A percentile compares a stretch with the other conserved stretches of the same genome.
These are phyloP conservation scores for Sinocyclocheilus grahami DNA, from an alignment of 2,113 vertebrate species.

Conservation along the genomic window DNA sequence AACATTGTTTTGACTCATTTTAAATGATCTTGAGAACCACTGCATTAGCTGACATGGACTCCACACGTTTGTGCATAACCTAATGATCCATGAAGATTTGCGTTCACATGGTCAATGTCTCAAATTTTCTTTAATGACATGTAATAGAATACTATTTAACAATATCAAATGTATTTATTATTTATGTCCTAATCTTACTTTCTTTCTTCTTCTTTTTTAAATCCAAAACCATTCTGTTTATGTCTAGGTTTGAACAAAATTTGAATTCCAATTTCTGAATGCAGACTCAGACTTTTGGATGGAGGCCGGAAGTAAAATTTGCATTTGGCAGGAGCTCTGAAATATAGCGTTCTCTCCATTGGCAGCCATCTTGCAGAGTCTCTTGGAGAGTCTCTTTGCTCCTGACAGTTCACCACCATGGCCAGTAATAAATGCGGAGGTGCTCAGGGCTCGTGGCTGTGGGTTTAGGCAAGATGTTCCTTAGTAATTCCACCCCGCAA, in stretches of 20 bases:
- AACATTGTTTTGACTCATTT: background rate
- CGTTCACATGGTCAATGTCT: background rate
- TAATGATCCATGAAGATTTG: background rate
- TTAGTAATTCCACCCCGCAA: slow-evolving; percentile 3
- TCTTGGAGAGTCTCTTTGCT: slow-evolving; percentile 24
- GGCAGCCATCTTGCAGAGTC: slow-evolving; percentile 24
- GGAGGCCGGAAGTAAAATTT: background rate
- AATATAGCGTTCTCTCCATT: background rate
- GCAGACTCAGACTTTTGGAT: background rate
- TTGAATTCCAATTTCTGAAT: background rate
- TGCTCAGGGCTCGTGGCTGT: background rate
- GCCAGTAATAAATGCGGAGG: background rate
- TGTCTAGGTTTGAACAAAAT: background rate
- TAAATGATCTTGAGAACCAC: background rate
- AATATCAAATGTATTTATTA: background rate
- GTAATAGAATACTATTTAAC: background rate
- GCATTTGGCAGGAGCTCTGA: slow-evolving; percentile 11
- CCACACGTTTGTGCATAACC: background rate
- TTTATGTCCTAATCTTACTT: background rate
- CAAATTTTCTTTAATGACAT: background rate
- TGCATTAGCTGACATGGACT: background rate
- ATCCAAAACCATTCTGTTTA: background rate
- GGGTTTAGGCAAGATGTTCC: slow-evolving; percentile 16
- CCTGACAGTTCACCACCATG: background rate
- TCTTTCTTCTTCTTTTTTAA: background rate